Percentiles rank a stretch among this genome's conserved stretches.
Evolutionary conservation across 2,888 invertebrate species (phyloP).

Genomic region (Euplexia lucipara): DNA sequence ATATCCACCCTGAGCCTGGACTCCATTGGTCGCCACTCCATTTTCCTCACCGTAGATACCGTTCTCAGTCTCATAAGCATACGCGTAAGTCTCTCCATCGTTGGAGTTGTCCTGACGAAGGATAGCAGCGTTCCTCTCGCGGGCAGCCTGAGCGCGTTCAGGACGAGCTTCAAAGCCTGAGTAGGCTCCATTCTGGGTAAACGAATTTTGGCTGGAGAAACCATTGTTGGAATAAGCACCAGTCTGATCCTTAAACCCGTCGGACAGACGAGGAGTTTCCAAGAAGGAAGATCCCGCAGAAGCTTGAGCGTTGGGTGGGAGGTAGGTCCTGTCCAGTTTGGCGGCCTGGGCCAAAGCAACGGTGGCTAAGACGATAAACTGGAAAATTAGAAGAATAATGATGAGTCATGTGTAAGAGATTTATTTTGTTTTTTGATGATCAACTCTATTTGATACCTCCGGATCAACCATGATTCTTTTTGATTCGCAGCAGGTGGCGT

Average conservation of each 20-base stretch:
- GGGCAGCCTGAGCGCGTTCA: slow-evolving; percentile 81
- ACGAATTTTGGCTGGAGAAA: slow-evolving; percentile 41
- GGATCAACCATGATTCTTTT: neutral
- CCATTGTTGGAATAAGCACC: slow-evolving; percentile 43
- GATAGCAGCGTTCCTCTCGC: slow-evolving; percentile 84
- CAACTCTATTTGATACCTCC: neutral
- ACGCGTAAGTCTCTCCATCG: slow-evolving; percentile 83
- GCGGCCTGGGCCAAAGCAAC: slow-evolving; percentile 78
- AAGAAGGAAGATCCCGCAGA: slow-evolving; percentile 56
- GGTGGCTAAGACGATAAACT: slow-evolving; percentile 80
- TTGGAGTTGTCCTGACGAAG: slow-evolving; percentile 82
- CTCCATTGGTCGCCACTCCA: slow-evolving; percentile 85
- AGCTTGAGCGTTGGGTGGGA: slow-evolving; percentile 78
- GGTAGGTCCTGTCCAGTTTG: slow-evolving; percentile 83
- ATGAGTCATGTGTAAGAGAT: no score
- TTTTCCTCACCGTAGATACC: slow-evolving; percentile 85
- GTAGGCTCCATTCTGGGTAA: slow-evolving; percentile 54
- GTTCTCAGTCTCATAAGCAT: slow-evolving; percentile 85
- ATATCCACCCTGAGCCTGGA: slow-evolving; percentile 84
- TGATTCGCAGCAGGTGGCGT: no score
- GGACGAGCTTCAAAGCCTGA: slow-evolving; percentile 68
- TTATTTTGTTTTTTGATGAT: no score
- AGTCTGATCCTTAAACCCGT: slow-evolving; percentile 44
- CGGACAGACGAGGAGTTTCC: slow-evolving; percentile 59
- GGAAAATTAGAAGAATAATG: slow-evolving; percentile 54